Evolutionary conservation across 2,888 invertebrate genomes (phyloP), one percentile per base, ranked within the genome.

Genomic region (Seira sanloemensis): DNA sequence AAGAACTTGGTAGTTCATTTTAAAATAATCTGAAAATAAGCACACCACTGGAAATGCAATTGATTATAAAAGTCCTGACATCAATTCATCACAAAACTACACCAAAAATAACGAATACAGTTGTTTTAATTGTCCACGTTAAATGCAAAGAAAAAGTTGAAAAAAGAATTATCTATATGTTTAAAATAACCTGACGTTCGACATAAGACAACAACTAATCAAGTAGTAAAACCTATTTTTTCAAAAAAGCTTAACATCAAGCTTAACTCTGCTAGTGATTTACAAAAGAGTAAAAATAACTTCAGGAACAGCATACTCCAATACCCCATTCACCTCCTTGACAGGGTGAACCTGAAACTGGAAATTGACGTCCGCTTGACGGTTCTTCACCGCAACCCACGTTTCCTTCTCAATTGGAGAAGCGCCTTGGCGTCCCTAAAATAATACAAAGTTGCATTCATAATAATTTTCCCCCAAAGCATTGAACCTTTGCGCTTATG

Each of bases 261-360:
- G 12, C 37, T 7, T 58, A 16, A 16, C 58, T 58, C 58, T 21
- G 24, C 58, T 46, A 54, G 23, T 62, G 4, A 66, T 46, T 81
- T 85, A 81, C 82, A 86, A 73, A n/a, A 86, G 77, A 24, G 79
- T 87, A 78, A 86, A 87, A 74, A 87, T 85, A 65, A 87, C 83
- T 81, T 87, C 86, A n/a, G 87, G 87, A 77, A 87, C 85, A 2
- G 87, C 87, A 46, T 87, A 87, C 26, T 87, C 86, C 25, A 87
- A 74, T n/a, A 87, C 86, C 27, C 87, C 87, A 46, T 86, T 82
- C 21, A 75, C 78, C 69, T 86, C 87, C 50, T 84, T 85, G 23
- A 87, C 68, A 21, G 87, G 87, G 66, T 87, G 87, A 67, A 87
- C 86, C 65, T 87, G 87, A 58, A 87, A 87, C 23, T 87, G 86